phyloP scores from a whole-genome alignment of 2,797 vertebrate genomes.

The Enteromius viviparus region DNA sequence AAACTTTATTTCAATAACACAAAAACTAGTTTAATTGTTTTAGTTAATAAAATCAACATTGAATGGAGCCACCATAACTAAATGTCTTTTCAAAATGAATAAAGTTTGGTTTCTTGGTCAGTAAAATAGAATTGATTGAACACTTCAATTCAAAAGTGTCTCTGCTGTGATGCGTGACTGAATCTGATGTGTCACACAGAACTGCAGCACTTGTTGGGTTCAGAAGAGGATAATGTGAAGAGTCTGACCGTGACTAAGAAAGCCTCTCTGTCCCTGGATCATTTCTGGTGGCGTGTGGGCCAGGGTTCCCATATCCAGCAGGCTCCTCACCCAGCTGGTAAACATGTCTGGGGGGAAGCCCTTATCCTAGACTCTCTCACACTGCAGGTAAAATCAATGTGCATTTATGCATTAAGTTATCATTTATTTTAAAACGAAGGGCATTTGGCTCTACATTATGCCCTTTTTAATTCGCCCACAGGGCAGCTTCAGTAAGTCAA shows the following conservation, averaged over 20 bases:
- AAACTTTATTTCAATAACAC: neutral
- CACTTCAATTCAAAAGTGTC: neutral
- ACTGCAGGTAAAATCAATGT: slow-evolving; percentile 82
- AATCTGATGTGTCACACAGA: slow-evolving; percentile 64
- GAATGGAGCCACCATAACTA: too few species aligned
- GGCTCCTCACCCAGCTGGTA: slow-evolving; percentile 90
- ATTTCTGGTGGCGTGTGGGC: slow-evolving; percentile 97
- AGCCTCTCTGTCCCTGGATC: slow-evolving; percentile 84
- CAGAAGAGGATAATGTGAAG: slow-evolving; percentile 80
- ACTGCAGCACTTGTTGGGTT: slow-evolving; percentile 76
- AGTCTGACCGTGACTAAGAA: slow-evolving; percentile 86
- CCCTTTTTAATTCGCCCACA: slow-evolving; percentile 60
- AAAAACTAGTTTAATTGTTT: neutral
- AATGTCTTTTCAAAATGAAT: neutral
- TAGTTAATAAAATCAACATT: neutral
- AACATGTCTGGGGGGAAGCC: slow-evolving; percentile 97
- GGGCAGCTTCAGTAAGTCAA: slow-evolving; percentile 89
- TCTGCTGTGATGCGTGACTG: neutral
- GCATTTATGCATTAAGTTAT: neutral
- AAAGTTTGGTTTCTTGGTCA: neutral
- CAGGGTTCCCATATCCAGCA: slow-evolving; percentile 97
- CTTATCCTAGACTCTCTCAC: slow-evolving; percentile 89
- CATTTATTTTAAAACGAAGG: neutral
- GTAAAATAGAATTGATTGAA: neutral
- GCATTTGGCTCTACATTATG: neutral